These are phyloP conservation scores for Palloptera scutellata DNA, from an alignment of 2,888 invertebrate genomes.

Conservation along the genomic window DNA sequence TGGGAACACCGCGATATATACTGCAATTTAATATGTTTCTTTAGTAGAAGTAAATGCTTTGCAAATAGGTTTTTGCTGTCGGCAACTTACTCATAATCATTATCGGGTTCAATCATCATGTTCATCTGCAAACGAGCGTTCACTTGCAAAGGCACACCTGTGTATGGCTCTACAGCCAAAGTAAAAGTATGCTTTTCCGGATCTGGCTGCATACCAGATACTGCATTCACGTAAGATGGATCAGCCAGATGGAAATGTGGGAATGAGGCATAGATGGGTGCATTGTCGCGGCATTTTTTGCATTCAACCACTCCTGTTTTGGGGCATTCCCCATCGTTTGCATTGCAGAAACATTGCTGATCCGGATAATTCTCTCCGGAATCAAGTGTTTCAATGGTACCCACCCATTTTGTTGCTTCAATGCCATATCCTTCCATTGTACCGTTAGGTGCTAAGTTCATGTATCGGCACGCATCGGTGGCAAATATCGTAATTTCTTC, in stretches of 20 bases:
- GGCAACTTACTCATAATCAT: constrained; percentile 67
- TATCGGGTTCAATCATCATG: constrained; percentile 68
- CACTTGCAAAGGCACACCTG: constrained; percentile 80
- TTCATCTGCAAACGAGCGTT: constrained; percentile 82
- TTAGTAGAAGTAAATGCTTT: neutral
- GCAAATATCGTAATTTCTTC: constrained; percentile 74
- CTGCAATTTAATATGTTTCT: constrained; percentile 60
- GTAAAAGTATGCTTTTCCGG: constrained; percentile 72
- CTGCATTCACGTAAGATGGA: constrained; percentile 69
- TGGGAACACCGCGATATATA: constrained; percentile 67
- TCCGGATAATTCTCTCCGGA: constrained; percentile 71
- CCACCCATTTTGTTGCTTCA: constrained; percentile 62
- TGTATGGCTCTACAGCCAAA: constrained; percentile 75
- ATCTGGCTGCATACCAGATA: constrained; percentile 75
- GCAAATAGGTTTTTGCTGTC: neutral
- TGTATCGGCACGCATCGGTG: constrained; percentile 81
- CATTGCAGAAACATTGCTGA: constrained; percentile 74
- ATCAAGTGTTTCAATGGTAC: constrained; percentile 74
- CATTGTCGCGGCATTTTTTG: constrained; percentile 77
- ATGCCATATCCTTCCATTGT: constrained; percentile 46
- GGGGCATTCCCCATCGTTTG: constrained; percentile 66
- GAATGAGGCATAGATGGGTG: constrained; percentile 83
- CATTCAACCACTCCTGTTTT: constrained; percentile 75
- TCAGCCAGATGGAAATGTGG: constrained; percentile 85
- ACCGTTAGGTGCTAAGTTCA: constrained; percentile 58